Conservation (phyloP, 2,888 invertebrate genomes). For the Lysandra coridon region DNA sequence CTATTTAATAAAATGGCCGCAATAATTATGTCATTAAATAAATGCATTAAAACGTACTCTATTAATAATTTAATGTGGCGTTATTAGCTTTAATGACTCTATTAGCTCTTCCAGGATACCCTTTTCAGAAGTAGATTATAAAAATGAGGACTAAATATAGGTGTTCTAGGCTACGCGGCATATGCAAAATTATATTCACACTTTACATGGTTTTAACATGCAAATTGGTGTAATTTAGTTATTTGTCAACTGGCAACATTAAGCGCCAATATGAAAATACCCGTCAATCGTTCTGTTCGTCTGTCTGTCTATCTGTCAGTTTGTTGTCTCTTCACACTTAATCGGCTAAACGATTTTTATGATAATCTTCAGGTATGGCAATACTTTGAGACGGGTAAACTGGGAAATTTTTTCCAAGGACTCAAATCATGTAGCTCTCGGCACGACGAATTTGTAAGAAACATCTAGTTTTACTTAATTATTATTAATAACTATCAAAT, state of each 20-base stretch:
- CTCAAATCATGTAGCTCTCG: too few relatives aligned
- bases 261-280: too few relatives aligned
- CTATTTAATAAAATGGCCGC: neutral
- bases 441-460: too few relatives aligned
- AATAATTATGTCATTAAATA: constrained; percentile 15
- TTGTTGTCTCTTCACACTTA: too few relatives aligned
- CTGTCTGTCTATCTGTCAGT: too few relatives aligned
- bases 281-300: too few relatives aligned
- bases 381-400: too few relatives aligned
- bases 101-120: neutral
- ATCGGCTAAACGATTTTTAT: too few relatives aligned
- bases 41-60: neutral
- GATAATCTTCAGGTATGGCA: too few relatives aligned
- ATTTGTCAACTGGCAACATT: neutral
- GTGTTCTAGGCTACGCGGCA: neutral
- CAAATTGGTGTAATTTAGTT: neutral
- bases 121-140: constrained; percentile 3
- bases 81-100: neutral
- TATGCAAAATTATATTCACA: constrained; percentile 5
- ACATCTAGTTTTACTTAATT: too few relatives aligned
- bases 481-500: too few relatives aligned
- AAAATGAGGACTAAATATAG: neutral
- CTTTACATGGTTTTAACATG: neutral
- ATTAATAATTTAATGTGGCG: constrained; percentile 10
- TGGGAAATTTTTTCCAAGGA: too few relatives aligned